Conservation (phyloP, 2,888 invertebrate species). For the Sinotaia quadrata region DNA sequence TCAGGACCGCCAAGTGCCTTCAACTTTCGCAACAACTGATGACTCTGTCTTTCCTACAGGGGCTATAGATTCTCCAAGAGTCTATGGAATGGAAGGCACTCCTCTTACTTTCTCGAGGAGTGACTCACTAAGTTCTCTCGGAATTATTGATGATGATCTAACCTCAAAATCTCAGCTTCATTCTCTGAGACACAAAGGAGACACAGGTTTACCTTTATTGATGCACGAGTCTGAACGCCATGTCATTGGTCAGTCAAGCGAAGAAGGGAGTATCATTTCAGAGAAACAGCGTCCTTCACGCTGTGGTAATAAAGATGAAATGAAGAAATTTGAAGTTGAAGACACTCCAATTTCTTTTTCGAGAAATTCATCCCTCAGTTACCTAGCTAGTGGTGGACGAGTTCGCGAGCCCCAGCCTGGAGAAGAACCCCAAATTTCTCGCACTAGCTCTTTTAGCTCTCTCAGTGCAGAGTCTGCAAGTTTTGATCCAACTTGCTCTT, state of each 20-base stretch:
- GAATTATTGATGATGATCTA: slow-evolving; percentile 58
- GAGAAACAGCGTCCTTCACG: slow-evolving; percentile 2
- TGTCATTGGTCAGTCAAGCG: slow-evolving; percentile 60
- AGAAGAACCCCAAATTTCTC: slow-evolving; percentile 19
- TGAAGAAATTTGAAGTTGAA: slow-evolving; percentile 83
- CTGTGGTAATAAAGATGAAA: slow-evolving; percentile 8
- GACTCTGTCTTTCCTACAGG: not conserved
- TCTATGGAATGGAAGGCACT: slow-evolving; percentile 65
- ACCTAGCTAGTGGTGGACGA: slow-evolving; percentile 21
- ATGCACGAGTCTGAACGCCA: slow-evolving; percentile 40
- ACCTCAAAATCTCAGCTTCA: not conserved
- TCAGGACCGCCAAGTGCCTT: not conserved
- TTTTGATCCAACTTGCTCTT: slow-evolving; percentile 71
- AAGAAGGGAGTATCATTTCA: slow-evolving; percentile 38
- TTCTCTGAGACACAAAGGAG: not conserved
- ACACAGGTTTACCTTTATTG: not conserved
- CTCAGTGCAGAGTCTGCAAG: slow-evolving; percentile 31
- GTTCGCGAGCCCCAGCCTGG: slow-evolving; percentile 14
- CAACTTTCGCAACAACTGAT: not conserved
- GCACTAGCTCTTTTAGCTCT: slow-evolving; percentile 21
- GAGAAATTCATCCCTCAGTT: slow-evolving; percentile 58
- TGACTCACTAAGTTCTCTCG: slow-evolving; percentile 68
- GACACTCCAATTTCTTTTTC: slow-evolving; percentile 81
- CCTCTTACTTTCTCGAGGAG: slow-evolving; percentile 68
- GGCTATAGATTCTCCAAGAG: slow-evolving; percentile 39